phyloP scores from a whole-genome alignment of 2,797 vertebrate species.

The Tragopan temminckii region DNA sequence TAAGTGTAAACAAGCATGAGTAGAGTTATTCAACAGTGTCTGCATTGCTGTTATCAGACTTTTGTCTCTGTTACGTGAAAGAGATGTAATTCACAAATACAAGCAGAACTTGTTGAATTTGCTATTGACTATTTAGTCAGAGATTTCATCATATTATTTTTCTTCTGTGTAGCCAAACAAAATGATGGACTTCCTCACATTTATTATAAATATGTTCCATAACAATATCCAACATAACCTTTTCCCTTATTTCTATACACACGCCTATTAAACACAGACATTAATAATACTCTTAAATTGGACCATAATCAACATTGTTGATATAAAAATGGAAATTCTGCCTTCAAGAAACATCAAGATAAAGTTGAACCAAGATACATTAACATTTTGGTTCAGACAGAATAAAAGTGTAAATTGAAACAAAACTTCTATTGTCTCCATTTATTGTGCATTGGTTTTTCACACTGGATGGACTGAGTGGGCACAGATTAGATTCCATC shows the following conservation, averaged over 20 bases:
- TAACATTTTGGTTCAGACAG: not conserved
- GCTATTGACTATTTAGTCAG: not conserved
- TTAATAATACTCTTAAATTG: not conserved
- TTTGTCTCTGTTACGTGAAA: not conserved
- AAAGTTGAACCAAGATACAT: not conserved
- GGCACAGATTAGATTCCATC: not conserved
- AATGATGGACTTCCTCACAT: not conserved
- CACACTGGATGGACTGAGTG: not conserved
- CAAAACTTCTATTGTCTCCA: not conserved
- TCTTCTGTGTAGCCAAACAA: not conserved
- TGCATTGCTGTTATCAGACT: not conserved
- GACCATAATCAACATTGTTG: not conserved
- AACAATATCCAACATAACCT: not conserved
- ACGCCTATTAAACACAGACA: not conserved
- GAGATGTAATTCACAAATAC: not conserved
- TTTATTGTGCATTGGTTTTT: not conserved
- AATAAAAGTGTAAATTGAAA: not conserved
- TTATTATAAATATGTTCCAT: not conserved
- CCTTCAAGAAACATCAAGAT: not conserved
- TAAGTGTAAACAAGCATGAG: not conserved
- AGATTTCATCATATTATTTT: not conserved
- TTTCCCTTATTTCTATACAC: not conserved
- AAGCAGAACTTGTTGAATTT: not conserved
- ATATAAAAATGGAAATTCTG: not conserved
- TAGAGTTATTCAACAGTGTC: not conserved